Base-by-base conservation (phyloP, 1,140 invertebrate species). In the Drosophila arizonae region DNA sequence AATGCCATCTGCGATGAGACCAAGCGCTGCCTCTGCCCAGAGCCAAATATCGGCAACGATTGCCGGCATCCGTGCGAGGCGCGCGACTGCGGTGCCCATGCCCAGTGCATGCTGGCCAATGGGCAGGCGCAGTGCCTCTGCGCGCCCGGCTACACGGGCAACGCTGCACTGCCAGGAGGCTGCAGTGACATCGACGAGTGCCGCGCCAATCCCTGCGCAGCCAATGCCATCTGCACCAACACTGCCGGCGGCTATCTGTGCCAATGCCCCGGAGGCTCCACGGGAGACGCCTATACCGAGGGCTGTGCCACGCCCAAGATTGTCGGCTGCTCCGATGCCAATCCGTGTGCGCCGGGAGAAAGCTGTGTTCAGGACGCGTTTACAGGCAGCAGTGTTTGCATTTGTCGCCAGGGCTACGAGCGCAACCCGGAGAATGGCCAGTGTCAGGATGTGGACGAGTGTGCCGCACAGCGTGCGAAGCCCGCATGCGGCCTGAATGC, bases 31-130 rank as follows among this genome's bases (percentile, higher is more conserved):
- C 92, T 97, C 17, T 98, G 97, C 90, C 97, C 96, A 3, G 96
- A 97, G 81, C 97, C 97, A 0, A 98, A 98, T 86, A 93, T 97
- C 79, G 97, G 97, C 80, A 96, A 97, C 74, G 96, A 97, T 90
- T 98, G 97, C 78, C 94, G 97, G 93, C 97, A 98, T 95, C 97
- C 97, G 0, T 98, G 97, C 90, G 97, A 98, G 93, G 94, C 95
- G 50, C 92, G 97, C 11, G 94, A 94, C 45, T 98, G 97, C 92
- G 96, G 96, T 64, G 95, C 96, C 15, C 97, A 98, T 91, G 95
- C 97, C 3, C 95, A 97, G 78, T 98, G 97, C 90, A 96, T 97
- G 94, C 86, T 98, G 11, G 93, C 96, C 39, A 96, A 97, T 79
- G 95, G 96, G 73, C 93, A 95, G 75, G 96, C 97, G 0, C 96